Base-by-base conservation (phyloP, 2,113 vertebrate species). In the Thymallus thymallus region DNA sequence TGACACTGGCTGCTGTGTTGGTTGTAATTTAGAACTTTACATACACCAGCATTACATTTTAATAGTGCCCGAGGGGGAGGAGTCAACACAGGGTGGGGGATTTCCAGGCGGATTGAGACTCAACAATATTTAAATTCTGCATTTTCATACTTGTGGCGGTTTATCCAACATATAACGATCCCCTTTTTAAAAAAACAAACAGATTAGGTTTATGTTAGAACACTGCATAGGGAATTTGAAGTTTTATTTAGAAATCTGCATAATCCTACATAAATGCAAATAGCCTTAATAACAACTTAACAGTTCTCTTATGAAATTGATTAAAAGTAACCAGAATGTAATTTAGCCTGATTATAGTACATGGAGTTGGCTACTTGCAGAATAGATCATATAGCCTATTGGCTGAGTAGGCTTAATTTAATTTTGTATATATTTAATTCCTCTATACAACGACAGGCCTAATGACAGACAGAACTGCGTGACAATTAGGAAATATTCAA, bases 61-160 rank as follows among this genome's bases (percentile, higher is more conserved):
- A 32, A 62, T 58, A 5, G 4, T 51, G 16, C 48, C 3, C 70
- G 82, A 76, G 78, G 41, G 60, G 1, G 65, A 2, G 73, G 78
- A 91, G 90, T 70, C 22, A 41, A n/a, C 62, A 90, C 84, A 69
- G 18, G 87, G 91, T 86, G 86, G 93, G 93, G 93, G 92, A 93
- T 92, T 93, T 94, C 93, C 92, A 51, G 48, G 48, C 48, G 13
- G 48, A 71, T 9, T 92, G 29, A 66, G 16, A 74, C 62, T 61
- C 72, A 63, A 26, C 26, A 1, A 26, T 26, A 26, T 26, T 26
- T 26, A 26, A 26, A 67, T 32, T 67, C 41, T 56, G 46, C 6
- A 32, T 35, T 18, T 9, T 35, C 48, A 67, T 45, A 18, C 12
- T 48, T 58, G 58, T 51, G 46, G 46, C 48, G 4, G 48, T 51